Percentiles rank a stretch among this genome's conserved stretches.
Evolutionary conservation across 1,140 invertebrate species (phyloP).

Genomic region (Cydia fagiglandana): DNA sequence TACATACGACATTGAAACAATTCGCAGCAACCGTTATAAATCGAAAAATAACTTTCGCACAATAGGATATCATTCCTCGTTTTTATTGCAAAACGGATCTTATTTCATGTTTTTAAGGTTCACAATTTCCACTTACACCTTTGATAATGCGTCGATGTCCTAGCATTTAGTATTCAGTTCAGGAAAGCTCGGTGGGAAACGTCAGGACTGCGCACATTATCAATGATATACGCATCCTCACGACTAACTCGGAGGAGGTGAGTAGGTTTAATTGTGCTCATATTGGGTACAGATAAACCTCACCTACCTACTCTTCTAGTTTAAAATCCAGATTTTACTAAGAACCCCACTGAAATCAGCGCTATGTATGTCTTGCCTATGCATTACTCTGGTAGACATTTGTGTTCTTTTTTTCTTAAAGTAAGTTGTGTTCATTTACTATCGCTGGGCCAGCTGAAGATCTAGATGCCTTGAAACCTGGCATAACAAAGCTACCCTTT

Average conservation of each 20-base stretch:
- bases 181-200: constrained; percentile 13
- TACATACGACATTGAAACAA: neutral
- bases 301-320: neutral
- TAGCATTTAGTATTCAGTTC: constrained; percentile 17
- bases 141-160: neutral
- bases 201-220: constrained; percentile 2
- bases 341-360: no score
- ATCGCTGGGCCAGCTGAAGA: no score
- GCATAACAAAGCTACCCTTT: no score
- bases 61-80: neutral
- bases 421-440: no score
- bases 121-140: neutral
- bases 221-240: constrained; percentile 12
- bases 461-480: no score
- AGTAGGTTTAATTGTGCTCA: constrained; percentile 7
- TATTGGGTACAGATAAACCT: neutral
- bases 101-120: neutral
- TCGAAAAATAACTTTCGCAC: constrained; percentile 6
- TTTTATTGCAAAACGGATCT: neutral
- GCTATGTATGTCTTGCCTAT: no score
- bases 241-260: constrained; percentile 5
- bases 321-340: no score
- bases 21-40: neutral
- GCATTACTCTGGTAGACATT: no score
- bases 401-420: no score